Evolutionary conservation across 2,113 vertebrate genomes (phyloP), one percentile per base, ranked within the genome.

Genomic region (Fulica atra): DNA sequence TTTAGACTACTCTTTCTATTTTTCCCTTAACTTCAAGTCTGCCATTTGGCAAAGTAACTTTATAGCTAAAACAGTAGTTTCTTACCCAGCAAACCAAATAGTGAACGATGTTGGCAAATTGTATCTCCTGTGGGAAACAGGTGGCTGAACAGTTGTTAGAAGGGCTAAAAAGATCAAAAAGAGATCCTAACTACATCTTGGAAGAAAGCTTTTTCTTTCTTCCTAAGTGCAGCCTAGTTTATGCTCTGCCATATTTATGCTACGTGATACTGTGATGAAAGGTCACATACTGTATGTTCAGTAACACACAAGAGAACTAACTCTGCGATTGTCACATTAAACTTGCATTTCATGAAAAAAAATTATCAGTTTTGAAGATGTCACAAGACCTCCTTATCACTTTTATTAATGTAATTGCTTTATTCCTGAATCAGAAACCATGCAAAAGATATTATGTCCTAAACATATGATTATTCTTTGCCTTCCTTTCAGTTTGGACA

Each of bases 321-420:
- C 11, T 53, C 3, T 48, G 53, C 14, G 13, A n/a, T 59, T 81
- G 18, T 60, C 73, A 79, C 42, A 68, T 2, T 33, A 65, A 51
- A 5, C 23, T 17, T 60, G 29, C 35, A 14, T 56, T 82, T 46
- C 42, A 21, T 63, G 20, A 51, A 77, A 72, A 74, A 65, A 48
- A 14, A 1, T 0, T 0, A 19, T 31, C 1, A 17, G 19, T 73
- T 90, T 73, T 51, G 23, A 60, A 46, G 21, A 46, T 35, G 38
- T 25, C 46, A 66, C 28, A 50, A 66, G 17, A 14, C 42, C 18
- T 83, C 46, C 14, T 31, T 73, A 63, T 46, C 11, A 12, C 14
- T 81, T 72, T 23, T 28, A 84, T 73, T 78, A 66, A 77, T 33
- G 31, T 4, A 72, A 57, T 65, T 50, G 61, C 10, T 80, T 46